A percentile compares a stretch with the other conserved stretches of the same genome.
Conservation (phyloP, 2,888 invertebrate genomes). For the Pyrochroa serraticornis region DNA sequence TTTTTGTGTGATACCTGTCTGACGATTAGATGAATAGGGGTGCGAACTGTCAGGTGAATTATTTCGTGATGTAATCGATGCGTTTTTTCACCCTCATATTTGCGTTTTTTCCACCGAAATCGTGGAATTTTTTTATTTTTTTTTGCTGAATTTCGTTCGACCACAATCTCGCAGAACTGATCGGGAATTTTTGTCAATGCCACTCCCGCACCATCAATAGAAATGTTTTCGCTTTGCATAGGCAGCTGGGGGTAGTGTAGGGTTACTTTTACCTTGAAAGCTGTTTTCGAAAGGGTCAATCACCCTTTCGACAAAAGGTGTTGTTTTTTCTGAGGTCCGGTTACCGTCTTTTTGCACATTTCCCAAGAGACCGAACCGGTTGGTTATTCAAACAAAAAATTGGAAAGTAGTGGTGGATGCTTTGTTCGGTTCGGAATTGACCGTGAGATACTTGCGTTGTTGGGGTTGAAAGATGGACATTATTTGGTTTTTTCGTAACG, state of each 20-base stretch:
- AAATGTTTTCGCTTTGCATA: slow-evolving; percentile 27
- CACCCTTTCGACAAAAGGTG: slow-evolving; percentile 25
- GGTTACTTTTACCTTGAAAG: slow-evolving; percentile 46
- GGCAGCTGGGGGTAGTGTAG: slow-evolving; percentile 44
- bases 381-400: too few species aligned
- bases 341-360: not conserved
- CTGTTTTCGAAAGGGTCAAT: slow-evolving; percentile 26
- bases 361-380: too few species aligned
- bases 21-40: slow-evolving; percentile 31
- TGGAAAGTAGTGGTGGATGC: too few species aligned
- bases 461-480: slow-evolving; percentile 7
- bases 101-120: not conserved
- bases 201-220: not conserved
- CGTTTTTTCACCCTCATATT: slow-evolving; percentile 14
- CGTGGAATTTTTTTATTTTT: not conserved
- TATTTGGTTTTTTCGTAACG: not conserved
- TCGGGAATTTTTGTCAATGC: not conserved
- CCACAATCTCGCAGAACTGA: not conserved
- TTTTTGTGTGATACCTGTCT: slow-evolving; percentile 45
- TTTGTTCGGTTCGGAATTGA: not conserved
- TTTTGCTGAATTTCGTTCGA: too few species aligned
- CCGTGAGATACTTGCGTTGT: not conserved
- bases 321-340: slow-evolving; percentile 25
- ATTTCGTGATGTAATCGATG: slow-evolving; percentile 36
- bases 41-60: slow-evolving; percentile 44